A percentile compares a stretch with the other conserved stretches of the same genome.
These are phyloP conservation scores for Ptychodera flava DNA, from an alignment of 35 echinoderm and acorn worm species.

Conservation along the genomic window DNA sequence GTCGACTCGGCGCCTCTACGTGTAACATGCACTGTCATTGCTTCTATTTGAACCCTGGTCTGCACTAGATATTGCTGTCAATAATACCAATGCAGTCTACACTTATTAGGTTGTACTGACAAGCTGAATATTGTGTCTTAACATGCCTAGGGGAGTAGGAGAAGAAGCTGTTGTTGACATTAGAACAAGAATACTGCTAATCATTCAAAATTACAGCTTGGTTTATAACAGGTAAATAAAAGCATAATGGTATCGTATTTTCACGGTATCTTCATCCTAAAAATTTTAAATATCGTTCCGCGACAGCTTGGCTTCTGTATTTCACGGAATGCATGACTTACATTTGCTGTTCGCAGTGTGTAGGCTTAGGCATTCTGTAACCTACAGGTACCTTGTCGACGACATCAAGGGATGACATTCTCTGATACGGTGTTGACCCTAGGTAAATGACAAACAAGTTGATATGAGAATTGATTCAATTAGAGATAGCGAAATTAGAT, in stretches of 20 bases:
- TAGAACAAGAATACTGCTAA: background rate
- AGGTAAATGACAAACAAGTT: background rate
- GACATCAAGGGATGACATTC: conserved; percentile 56
- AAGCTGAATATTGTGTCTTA: too few species aligned
- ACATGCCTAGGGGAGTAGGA: background rate
- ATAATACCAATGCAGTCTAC: too few species aligned
- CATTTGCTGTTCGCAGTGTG: conserved; percentile 68
- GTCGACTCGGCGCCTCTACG: too few species aligned
- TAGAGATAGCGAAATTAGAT: too few species aligned
- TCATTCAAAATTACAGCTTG: background rate
- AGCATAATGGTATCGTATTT: background rate
- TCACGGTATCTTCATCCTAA: background rate
- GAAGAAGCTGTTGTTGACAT: background rate
- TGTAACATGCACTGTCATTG: too few species aligned
- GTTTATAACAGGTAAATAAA: background rate
- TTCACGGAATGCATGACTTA: conserved; percentile 8
- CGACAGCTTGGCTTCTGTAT: background rate
- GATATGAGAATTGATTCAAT: too few species aligned
- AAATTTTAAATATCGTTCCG: too few species aligned
- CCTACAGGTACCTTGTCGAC: conserved; percentile 56
- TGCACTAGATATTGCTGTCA: too few species aligned
- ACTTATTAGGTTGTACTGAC: too few species aligned
- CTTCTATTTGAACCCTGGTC: too few species aligned
- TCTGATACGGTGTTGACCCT: conserved; percentile 48
- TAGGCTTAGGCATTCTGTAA: conserved; percentile 70